These are phyloP conservation scores for Climacteris rufus DNA, from an alignment of 2,113 vertebrate species.

Conservation along the genomic window DNA sequence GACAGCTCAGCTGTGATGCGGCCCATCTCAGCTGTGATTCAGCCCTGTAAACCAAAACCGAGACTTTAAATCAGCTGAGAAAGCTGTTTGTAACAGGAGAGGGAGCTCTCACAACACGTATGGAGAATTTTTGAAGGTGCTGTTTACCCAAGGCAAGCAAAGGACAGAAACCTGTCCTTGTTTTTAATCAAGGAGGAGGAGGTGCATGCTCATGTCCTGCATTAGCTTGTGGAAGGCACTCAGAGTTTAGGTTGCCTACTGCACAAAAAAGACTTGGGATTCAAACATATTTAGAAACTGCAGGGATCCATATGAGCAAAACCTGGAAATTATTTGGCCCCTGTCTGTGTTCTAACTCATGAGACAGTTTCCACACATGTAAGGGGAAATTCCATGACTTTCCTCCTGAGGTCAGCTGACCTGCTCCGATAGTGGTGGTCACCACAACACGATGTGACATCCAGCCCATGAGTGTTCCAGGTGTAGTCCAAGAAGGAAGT, in stretches of 20 bases:
- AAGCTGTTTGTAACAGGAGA: slow-evolving; percentile 11
- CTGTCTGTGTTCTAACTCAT: background rate
- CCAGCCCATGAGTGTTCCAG: background rate
- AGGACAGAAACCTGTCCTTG: background rate
- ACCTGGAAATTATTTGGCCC: background rate
- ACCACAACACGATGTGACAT: background rate
- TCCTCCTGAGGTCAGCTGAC: background rate
- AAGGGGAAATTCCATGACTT: background rate
- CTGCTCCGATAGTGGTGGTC: background rate
- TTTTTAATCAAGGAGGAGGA: background rate
- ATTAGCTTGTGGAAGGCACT: background rate
- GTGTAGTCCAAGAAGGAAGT: background rate
- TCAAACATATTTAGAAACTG: background rate
- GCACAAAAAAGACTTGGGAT: background rate
- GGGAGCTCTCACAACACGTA: slow-evolving; percentile 40
- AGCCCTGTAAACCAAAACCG: background rate
- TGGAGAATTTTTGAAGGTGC: background rate
- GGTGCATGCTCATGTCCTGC: background rate
- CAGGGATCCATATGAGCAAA: background rate
- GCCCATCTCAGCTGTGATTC: background rate
- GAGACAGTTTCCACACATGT: background rate
- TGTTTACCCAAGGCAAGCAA: background rate
- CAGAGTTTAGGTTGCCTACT: background rate
- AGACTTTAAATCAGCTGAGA: background rate
- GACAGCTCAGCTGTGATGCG: background rate